Base-by-base conservation (phyloP, 2,797 vertebrate species). In the Cetoscarus ocellatus region DNA sequence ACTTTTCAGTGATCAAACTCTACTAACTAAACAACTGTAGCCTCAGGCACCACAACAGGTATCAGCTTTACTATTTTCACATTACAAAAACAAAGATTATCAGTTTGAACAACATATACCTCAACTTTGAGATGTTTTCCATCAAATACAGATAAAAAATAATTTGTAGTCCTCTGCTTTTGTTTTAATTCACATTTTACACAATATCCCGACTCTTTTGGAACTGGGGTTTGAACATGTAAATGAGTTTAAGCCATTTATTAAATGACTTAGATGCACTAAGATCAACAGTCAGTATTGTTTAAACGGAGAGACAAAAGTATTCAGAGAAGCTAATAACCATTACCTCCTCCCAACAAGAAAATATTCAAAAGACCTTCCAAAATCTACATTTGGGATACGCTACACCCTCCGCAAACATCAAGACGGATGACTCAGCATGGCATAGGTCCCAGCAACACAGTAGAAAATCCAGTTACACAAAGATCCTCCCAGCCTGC, bases 361-460 rank as follows among this genome's bases (percentile, higher is more conserved):
- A 42, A 42, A 15, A 2, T 52, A 44, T 49, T 44, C 3, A 73
- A 18, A 5, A 17, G 52, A 55, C 51, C 49, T 39, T 64, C 15
- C 60, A 5, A 57, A 63, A 72, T 76, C 7, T 54, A 50, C 11
- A 67, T 44, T 59, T 35, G 27, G 35, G 50, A 70, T 53, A 42
- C 47, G 57, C 71, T 53, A 73, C 80, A 77, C 83, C 67, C 64
- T 83, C 14, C 66, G 73, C 53, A 86, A 73, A 86, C 62, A 82
- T 34, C 36, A 52, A 45, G 34, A 65, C 35, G 54, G 45, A 63
- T 92, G 90, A 92, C 86, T 92, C 86, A 93, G 90, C 87, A 80
- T 43, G 52, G 36, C 53, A 19, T 38, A 52, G 50, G 52, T 61
- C 44, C 7, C 36, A 53, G 65, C 40, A 79, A 27, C 58, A 56